Conservation (phyloP, 1,140 invertebrate genomes). For the Neocloeon triangulifer region DNA sequence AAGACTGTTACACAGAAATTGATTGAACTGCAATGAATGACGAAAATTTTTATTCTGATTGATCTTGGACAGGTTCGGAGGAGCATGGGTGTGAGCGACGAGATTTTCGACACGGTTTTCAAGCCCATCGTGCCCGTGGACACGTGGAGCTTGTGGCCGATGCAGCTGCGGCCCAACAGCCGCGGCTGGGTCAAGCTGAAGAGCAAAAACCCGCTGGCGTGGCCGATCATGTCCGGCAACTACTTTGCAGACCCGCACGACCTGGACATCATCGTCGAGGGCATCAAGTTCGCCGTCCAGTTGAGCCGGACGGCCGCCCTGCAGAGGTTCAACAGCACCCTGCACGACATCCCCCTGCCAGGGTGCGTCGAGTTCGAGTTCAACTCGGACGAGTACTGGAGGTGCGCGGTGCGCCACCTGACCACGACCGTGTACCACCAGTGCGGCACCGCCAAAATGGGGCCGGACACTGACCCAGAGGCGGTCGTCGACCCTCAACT, state of each 20-base stretch:
- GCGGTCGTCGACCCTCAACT: slow-evolving; percentile 28
- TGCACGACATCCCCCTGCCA: slow-evolving; percentile 8
- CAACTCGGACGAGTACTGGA: slow-evolving; percentile 12
- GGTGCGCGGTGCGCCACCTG: slow-evolving; percentile 8
- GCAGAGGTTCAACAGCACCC: slow-evolving; percentile 12
- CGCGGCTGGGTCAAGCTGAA: slow-evolving; percentile 37
- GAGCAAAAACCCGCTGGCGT: slow-evolving; percentile 43
- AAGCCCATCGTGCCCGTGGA: slow-evolving; percentile 7
- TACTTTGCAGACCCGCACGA: slow-evolving; percentile 43
- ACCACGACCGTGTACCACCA: slow-evolving; percentile 18
- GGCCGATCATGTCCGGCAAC: slow-evolving; percentile 49
- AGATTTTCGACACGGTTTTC: slow-evolving; percentile 2
- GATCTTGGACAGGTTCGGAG: slow-evolving; percentile 7
- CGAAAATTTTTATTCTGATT: too few relatives aligned
- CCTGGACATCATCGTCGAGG: slow-evolving; percentile 37
- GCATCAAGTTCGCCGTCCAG: slow-evolving; percentile 25
- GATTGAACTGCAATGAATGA: too few relatives aligned
- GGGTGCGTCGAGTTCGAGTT: slow-evolving; percentile 13
- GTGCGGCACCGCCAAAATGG: slow-evolving; percentile 32
- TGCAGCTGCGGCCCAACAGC: slow-evolving; percentile 50
- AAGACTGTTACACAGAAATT: too few relatives aligned
- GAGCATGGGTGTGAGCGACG: slow-evolving; percentile 7
- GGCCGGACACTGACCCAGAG: slow-evolving; percentile 18
- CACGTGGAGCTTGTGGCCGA: slow-evolving; percentile 18
- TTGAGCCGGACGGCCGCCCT: slow-evolving; percentile 14